Base-by-base conservation (phyloP, 2,888 invertebrate genomes). In the Branchellion lobata region DNA sequence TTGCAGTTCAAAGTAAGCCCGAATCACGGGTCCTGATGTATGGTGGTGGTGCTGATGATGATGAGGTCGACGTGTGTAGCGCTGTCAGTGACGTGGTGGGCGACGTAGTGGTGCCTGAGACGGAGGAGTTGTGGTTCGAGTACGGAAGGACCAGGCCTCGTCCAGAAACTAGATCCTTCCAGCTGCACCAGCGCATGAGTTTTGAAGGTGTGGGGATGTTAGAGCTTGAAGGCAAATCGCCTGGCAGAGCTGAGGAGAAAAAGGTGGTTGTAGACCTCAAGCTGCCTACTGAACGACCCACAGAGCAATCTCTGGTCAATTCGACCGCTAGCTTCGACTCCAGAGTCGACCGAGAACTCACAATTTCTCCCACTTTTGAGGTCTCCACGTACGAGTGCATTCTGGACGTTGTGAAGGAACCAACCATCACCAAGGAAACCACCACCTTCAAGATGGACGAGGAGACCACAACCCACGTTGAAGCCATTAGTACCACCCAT, bases 1-100 rank as follows among this genome's bases (percentile, higher is more conserved):
- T 75, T 36, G 74, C 76, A 79, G 79, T 82, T 74, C 77, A 80
- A 61, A 80, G 81, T n/a, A 81, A 82, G 61, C 74, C 78, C 0
- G 81, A 79, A 27, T 78, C 33, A 27, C 73, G 77, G 24, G 78
- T 73, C 1, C 40, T 40, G 36, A n/a, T 75, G 27, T 1, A 51
- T 1, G 31, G 29, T 21, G 1, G 47, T 1, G 31, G 29, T 21
- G 40, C 21, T 47, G 77, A 77, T 65, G 65, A 77, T 65, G 65
- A 34, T 34, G 5, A 57, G 21, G 31, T 65, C 33, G 40, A 61
- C 65, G 77, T 24, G 1, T 57, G 61, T 57, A 57, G 61, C 21
- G 8, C 24, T 24, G 77, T 65, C 31, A 40, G 24, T 61, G 77
- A 61, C 36, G 77, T 77, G 24, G 77, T 77, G 31, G n/a, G 65